Percentiles rank a stretch among this genome's conserved stretches.
phyloP scores from a whole-genome alignment of 2,888 invertebrate species.

The Blera fallax region DNA sequence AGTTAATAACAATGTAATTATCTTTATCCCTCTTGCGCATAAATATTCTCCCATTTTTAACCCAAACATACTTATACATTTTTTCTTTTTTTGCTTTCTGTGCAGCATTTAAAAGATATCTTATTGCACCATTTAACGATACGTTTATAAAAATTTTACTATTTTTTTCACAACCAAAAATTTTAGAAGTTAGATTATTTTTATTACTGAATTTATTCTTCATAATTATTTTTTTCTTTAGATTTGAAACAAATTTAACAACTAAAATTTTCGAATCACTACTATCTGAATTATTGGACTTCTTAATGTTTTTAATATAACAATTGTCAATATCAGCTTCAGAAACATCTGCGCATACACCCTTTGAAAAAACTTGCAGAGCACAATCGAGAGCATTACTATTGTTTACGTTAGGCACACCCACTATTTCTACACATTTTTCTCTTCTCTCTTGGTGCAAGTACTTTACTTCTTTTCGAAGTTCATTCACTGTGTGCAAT shows the following conservation, averaged over 20 bases:
- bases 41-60: neutral
- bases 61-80: neutral
- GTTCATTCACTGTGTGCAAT: no score
- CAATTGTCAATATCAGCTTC: no score
- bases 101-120: neutral
- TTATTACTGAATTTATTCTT: neutral
- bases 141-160: neutral
- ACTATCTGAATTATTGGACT: neutral
- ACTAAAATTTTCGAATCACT: neutral
- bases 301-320: neutral
- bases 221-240: constrained; percentile 5
- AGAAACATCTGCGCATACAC: no score
- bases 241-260: neutral
- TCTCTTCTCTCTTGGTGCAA: no score
- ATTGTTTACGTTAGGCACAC: no score
- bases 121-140: neutral
- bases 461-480: no score
- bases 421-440: no score
- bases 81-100: neutral
- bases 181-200: neutral
- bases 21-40: no score
- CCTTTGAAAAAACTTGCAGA: no score
- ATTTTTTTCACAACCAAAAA: neutral
- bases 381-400: no score
- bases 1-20: no score